A percentile compares a stretch with the other conserved stretches of the same genome.
phyloP scores from a whole-genome alignment of 2,888 invertebrate genomes.

The Exephanes ischioxanthus region DNA sequence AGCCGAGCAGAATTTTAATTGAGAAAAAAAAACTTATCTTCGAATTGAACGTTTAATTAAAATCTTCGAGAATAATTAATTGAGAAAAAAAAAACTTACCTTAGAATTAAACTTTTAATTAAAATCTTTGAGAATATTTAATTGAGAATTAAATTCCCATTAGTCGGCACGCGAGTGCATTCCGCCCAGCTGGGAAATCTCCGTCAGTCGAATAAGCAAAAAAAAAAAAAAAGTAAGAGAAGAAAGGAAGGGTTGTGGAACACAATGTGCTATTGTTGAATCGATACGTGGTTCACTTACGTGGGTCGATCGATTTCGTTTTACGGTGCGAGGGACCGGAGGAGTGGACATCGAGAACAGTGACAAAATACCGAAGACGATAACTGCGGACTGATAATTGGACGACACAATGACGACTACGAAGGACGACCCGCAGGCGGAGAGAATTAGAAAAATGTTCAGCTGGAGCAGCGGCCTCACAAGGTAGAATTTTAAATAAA shows the following conservation, averaged over 20 bases:
- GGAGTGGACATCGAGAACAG: constrained; percentile 15
- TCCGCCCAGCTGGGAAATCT: constrained; percentile 13
- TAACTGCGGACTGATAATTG: constrained; percentile 25
- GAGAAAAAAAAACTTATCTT: background rate
- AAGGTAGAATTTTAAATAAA: constrained; percentile 58
- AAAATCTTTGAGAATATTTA: background rate
- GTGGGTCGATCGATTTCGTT: constrained; percentile 30
- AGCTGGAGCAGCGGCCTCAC: constrained; percentile 87
- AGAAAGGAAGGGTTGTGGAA: constrained; percentile 16
- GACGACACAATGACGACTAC: constrained; percentile 72
- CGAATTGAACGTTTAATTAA: background rate
- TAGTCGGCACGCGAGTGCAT: constrained; percentile 17
- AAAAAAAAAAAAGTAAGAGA: constrained; percentile 2
- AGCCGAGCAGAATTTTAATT: background rate
- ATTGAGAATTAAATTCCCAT: background rate
- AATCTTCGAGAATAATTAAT: too few relatives aligned
- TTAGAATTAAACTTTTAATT: background rate
- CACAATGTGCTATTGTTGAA: constrained; percentile 57
- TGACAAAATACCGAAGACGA: constrained; percentile 28
- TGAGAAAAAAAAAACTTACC: too few relatives aligned
- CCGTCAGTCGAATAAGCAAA: constrained; percentile 10
- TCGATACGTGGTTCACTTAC: constrained; percentile 30
- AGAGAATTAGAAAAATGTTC: constrained; percentile 88
- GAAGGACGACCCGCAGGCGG: constrained; percentile 80
- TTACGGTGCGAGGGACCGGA: constrained; percentile 14